Base-by-base conservation (phyloP, 1,140 invertebrate species). In the Meloidogyne exigua region DNA sequence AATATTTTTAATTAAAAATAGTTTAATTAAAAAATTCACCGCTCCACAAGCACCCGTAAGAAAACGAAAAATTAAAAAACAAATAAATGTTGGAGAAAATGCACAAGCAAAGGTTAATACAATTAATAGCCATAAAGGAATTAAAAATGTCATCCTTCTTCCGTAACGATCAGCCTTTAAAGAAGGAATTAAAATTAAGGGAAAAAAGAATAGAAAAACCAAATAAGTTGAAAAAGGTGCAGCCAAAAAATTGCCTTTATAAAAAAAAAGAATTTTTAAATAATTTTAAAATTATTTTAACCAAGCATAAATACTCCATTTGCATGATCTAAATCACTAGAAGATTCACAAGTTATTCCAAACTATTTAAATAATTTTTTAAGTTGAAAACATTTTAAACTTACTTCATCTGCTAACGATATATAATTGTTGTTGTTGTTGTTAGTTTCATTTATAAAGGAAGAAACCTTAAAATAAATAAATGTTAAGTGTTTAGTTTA, bases 61-160 rank as follows among this genome's bases (percentile, higher is more conserved):
- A 75, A 82, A 84, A 21, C 81, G 81, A 67, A 85, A 82, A 64
- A 81, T 18, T 25, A 82, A 63, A 71, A 82, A 82, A 11, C 42
- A 72, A 26, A 66, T 39, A 67, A 85, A 82, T 21, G 49, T 76
- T 21, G 81, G 81, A 13, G 81, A 69, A 23, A 82, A 62, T 18
- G 81, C 68, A 39, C 82, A 84, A 18, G 80, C 82, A 32, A 84
- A 77, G 72, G 78, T 82, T 26, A 82, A 25, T 12, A 82, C 15
- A n/a, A 82, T 83, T 25, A 79, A 71, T 21, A 83, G 10, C 81
- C 81, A 82, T 25, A 82, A 28, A 21, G 81, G 76, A 21, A 84
- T 57, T 18, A 82, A 71, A 70, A 81, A 82, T 13, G 75, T 82
- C 10, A 70, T 76, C 23, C 79, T 64, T 26, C 81, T 80, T 13